A percentile compares a stretch with the other conserved stretches of the same genome.
These are phyloP conservation scores for Caerostris extrusa DNA, from an alignment of 1,140 invertebrate species.

Conservation along the genomic window DNA sequence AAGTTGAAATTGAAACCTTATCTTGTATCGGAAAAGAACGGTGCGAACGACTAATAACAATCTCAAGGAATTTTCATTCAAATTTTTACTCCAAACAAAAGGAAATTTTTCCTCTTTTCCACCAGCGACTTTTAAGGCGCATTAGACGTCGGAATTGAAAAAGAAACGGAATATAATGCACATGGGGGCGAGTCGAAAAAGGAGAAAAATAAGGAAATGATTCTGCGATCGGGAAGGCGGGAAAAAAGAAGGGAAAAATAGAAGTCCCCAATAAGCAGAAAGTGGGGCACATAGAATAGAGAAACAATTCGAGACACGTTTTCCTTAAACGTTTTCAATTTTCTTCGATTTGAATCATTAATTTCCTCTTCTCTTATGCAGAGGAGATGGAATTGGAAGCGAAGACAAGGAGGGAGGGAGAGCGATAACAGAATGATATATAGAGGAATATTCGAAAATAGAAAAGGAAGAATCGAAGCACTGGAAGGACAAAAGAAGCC, in stretches of 20 bases:
- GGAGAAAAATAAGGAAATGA: background rate
- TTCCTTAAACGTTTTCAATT: slow-evolving; percentile 66
- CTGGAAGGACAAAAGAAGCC: background rate
- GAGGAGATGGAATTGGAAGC: slow-evolving; percentile 17
- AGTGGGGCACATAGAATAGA: background rate
- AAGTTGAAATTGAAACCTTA: too few species aligned
- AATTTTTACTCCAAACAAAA: background rate
- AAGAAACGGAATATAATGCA: background rate
- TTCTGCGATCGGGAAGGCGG: background rate
- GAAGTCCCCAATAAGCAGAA: too few species aligned
- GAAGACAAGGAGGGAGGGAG: background rate
- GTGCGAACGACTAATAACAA: background rate
- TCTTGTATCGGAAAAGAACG: background rate
- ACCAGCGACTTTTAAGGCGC: background rate
- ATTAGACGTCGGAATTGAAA: background rate
- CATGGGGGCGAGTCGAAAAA: background rate
- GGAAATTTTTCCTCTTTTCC: background rate
- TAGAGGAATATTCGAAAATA: background rate
- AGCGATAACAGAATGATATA: background rate
- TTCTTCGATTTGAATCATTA: slow-evolving; percentile 62
- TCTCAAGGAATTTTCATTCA: background rate
- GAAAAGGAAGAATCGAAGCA: too few species aligned
- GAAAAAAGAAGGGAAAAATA: background rate
- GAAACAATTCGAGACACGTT: slow-evolving; percentile 67
- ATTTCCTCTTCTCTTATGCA: slow-evolving; percentile 39